Evolutionary conservation across 2,888 invertebrate genomes (phyloP).

Genomic region (Andrena bicolor): DNA sequence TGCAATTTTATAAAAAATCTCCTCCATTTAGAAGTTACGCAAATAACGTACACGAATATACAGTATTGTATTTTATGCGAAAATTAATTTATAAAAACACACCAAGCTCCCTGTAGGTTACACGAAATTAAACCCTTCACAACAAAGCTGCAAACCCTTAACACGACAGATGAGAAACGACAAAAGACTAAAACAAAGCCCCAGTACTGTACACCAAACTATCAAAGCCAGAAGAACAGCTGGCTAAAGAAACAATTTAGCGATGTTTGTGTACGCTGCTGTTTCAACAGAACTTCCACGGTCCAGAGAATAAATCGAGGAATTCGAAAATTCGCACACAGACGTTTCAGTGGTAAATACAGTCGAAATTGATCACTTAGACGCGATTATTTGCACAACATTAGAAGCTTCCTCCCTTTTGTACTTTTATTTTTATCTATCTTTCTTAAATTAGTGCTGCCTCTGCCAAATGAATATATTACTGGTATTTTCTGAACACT

Average conservation of each 20-base stretch:
- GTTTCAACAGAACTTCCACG: background rate
- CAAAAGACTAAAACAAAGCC: background rate
- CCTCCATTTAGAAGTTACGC: too few species aligned
- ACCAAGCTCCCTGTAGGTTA: too few species aligned
- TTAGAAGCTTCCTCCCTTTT: background rate
- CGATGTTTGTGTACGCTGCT: background rate
- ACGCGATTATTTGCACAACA: background rate
- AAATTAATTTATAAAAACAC: too few species aligned
- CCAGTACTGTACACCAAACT: background rate
- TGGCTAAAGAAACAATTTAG: background rate
- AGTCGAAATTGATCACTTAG: background rate
- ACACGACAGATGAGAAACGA: background rate
- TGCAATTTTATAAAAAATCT: too few species aligned
- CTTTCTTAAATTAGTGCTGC: too few species aligned
- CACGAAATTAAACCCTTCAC: too few species aligned
- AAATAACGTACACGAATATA: too few species aligned
- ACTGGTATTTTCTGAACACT: too few species aligned
- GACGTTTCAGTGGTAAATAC: background rate
- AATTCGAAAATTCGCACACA: background rate
- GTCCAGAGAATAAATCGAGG: background rate
- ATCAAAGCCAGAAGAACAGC: slow-evolving; percentile 3
- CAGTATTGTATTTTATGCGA: too few species aligned
- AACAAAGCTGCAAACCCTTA: background rate
- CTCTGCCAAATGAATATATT: too few species aligned
- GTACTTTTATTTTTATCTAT: too few species aligned